Conservation (phyloP, 2,113 vertebrate genomes). For the Thamnophis sirtalis region DNA sequence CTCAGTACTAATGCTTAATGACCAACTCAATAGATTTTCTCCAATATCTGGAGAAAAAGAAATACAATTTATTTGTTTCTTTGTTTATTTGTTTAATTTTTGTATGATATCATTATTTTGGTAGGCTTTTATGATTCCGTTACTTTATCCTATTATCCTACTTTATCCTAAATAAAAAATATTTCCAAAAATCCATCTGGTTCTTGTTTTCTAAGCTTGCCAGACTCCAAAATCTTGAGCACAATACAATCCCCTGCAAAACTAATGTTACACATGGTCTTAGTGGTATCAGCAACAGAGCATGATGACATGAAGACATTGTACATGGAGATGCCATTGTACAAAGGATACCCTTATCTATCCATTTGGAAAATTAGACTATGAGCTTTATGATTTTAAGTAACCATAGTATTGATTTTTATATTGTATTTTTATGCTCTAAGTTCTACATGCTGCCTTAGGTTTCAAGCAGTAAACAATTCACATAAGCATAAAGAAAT, state of each 20-base stretch:
- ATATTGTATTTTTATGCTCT: background rate
- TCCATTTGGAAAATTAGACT: background rate
- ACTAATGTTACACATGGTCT: background rate
- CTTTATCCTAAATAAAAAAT: too few relatives aligned
- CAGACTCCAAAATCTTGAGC: background rate
- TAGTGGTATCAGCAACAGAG: too few relatives aligned
- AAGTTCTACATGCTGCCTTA: background rate
- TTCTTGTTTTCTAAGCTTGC: background rate
- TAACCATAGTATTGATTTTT: background rate
- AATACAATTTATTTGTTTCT: too few relatives aligned
- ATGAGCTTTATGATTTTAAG: background rate
- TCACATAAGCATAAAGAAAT: background rate
- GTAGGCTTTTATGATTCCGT: too few relatives aligned
- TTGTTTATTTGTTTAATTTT: too few relatives aligned
- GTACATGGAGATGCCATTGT: background rate
- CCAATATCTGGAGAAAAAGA: too few relatives aligned
- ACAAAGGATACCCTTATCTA: background rate
- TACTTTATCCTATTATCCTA: too few relatives aligned
- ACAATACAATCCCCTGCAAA: background rate
- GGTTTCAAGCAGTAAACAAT: background rate
- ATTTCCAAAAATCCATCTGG: background rate
- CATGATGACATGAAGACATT: background rate
- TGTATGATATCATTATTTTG: too few relatives aligned
- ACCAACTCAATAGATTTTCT: too few relatives aligned
- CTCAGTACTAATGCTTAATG: too few relatives aligned